These are phyloP conservation scores for Poecile atricapillus DNA, from an alignment of 2,113 vertebrate species.

Conservation along the genomic window DNA sequence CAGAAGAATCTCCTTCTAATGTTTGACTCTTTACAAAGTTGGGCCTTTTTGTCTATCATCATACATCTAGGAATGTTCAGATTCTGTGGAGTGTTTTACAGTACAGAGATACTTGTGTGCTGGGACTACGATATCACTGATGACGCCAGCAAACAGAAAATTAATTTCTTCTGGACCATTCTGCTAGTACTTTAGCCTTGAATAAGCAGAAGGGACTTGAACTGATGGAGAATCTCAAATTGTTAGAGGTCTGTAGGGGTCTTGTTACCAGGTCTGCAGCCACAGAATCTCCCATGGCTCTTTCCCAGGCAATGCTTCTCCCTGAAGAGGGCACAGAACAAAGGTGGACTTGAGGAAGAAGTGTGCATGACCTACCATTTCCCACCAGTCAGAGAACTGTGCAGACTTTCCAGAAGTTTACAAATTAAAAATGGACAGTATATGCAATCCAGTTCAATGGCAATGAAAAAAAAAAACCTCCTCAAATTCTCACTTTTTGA, in stretches of 20 bases:
- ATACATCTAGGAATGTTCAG: background rate
- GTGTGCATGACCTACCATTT: fast-evolving
- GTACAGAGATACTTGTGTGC: background rate
- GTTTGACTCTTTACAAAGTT: background rate
- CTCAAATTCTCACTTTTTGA: background rate
- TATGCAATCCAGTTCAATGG: background rate
- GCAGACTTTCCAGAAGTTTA: background rate
- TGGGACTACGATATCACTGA: background rate
- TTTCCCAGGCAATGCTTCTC: background rate
- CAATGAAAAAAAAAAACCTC: fast-evolving
- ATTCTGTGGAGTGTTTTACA: fast-evolving
- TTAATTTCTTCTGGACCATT: background rate
- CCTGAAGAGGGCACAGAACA: background rate
- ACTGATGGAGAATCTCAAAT: background rate
- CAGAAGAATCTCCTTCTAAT: background rate
- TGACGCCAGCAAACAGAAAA: background rate
- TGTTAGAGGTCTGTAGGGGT: background rate
- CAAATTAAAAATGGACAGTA: background rate
- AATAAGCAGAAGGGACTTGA: background rate
- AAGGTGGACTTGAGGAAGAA: background rate
- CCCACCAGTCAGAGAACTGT: background rate
- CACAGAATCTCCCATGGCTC: background rate
- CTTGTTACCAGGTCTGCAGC: background rate
- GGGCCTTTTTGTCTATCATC: background rate
- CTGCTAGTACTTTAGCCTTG: background rate